A percentile compares a stretch with the other conserved stretches of the same genome.
These are phyloP conservation scores for Acrossocheilus fasciatus DNA, from an alignment of 2,797 vertebrate species.

Conservation along the genomic window DNA sequence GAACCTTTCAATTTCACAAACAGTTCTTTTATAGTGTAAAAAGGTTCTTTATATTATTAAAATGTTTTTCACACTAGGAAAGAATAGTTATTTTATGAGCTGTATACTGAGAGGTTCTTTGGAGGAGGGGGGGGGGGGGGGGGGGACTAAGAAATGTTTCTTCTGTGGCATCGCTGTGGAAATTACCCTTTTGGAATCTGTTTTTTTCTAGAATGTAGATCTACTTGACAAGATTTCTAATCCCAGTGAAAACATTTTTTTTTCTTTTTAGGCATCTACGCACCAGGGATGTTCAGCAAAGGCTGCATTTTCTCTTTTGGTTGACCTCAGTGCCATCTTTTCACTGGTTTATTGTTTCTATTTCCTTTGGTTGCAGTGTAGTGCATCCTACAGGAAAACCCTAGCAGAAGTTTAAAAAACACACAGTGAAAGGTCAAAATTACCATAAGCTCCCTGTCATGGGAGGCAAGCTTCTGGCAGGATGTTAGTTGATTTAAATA, in stretches of 20 bases:
- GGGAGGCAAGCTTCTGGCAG: neutral
- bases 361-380: slow-evolving; percentile 47
- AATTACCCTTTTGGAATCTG: neutral
- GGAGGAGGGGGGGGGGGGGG: no score
- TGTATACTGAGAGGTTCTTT: no score
- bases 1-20: no score
- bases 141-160: no score
- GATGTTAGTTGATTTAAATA: neutral
- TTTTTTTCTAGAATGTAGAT: neutral
- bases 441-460: slow-evolving; percentile 3
- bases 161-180: no score
- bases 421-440: slow-evolving; percentile 67
- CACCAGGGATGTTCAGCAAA: neutral
- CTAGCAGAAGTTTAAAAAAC: slow-evolving; percentile 66
- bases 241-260: neutral
- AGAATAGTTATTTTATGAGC: no score
- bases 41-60: no score
- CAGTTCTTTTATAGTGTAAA: no score
- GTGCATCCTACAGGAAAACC: slow-evolving; percentile 67
- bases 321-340: slow-evolving; percentile 35
- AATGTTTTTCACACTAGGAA: no score
- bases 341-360: slow-evolving; percentile 43
- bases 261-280: neutral
- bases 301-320: slow-evolving; percentile 35
- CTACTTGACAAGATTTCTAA: neutral